These are phyloP conservation scores for Eilema caniola DNA, from an alignment of 2,888 invertebrate species.

Conservation along the genomic window DNA sequence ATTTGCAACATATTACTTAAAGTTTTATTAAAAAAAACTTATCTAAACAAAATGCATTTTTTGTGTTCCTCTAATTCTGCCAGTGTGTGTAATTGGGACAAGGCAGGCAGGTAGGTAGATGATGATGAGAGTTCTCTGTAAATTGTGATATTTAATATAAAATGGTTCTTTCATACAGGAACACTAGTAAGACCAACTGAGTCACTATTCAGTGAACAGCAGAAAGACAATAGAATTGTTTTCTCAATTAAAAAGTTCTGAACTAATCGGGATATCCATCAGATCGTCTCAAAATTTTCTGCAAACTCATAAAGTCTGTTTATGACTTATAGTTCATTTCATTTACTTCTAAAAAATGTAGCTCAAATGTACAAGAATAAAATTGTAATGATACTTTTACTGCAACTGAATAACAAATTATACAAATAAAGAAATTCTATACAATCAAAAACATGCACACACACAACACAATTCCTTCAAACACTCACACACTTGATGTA, in stretches of 20 bases:
- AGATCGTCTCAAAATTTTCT: background rate
- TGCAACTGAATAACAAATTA: background rate
- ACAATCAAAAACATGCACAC: conserved; percentile 24
- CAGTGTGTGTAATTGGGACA: too few relatives aligned
- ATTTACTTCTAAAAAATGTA: background rate
- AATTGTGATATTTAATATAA: background rate
- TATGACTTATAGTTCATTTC: too few relatives aligned
- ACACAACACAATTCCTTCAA: conserved; percentile 17
- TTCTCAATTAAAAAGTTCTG: background rate
- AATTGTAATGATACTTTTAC: background rate
- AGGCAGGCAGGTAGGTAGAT: too few relatives aligned
- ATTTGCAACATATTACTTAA: too few relatives aligned
- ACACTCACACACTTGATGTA: background rate
- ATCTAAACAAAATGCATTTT: too few relatives aligned
- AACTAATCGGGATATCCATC: background rate
- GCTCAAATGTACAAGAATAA: background rate
- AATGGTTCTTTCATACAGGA: too few relatives aligned
- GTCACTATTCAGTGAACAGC: background rate
- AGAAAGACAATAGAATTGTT: background rate
- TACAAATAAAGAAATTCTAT: background rate
- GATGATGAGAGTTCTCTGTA: background rate
- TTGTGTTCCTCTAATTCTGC: too few relatives aligned
- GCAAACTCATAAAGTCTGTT: too few relatives aligned
- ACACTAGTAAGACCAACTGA: too few relatives aligned
- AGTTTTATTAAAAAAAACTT: too few relatives aligned